Evolutionary conservation across 2,113 vertebrate genomes (phyloP).

Genomic region (Coturnix japonica): DNA sequence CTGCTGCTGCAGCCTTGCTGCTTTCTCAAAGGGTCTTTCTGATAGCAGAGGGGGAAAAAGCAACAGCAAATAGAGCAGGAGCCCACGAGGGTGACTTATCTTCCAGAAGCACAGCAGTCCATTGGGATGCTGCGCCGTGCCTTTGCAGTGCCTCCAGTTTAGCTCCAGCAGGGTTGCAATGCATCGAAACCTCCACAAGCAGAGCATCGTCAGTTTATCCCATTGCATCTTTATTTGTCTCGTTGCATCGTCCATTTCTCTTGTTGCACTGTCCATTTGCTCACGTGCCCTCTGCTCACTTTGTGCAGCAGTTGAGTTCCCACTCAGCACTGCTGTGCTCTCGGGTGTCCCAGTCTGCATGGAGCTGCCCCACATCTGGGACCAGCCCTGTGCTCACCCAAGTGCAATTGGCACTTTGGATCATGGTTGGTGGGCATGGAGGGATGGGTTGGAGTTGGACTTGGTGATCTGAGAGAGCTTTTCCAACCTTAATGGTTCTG

Average conservation of each 20-base stretch:
- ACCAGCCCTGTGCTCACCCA: not conserved
- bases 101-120: rapidly evolving
- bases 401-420: not conserved
- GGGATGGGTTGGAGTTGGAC: not conserved
- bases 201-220: not conserved
- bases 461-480: not conserved
- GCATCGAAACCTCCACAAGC: not conserved
- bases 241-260: too few relatives aligned
- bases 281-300: not conserved
- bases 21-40: conserved; percentile 21
- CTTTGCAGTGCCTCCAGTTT: not conserved
- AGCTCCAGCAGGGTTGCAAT: rapidly evolving
- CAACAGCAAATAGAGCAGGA: not conserved
- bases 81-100: not conserved
- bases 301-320: not conserved
- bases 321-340: not conserved
- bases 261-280: not conserved
- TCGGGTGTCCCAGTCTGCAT: too few relatives aligned
- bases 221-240: not conserved
- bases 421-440: not conserved
- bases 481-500: not conserved
- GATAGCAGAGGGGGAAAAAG: not conserved
- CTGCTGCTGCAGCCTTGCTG: not conserved
- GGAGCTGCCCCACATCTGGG: not conserved
- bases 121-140: rapidly evolving